Percentiles rank a stretch among this genome's conserved stretches.
phyloP scores from a whole-genome alignment of 2,888 invertebrate species.

The Dicyrtoma fusca region DNA sequence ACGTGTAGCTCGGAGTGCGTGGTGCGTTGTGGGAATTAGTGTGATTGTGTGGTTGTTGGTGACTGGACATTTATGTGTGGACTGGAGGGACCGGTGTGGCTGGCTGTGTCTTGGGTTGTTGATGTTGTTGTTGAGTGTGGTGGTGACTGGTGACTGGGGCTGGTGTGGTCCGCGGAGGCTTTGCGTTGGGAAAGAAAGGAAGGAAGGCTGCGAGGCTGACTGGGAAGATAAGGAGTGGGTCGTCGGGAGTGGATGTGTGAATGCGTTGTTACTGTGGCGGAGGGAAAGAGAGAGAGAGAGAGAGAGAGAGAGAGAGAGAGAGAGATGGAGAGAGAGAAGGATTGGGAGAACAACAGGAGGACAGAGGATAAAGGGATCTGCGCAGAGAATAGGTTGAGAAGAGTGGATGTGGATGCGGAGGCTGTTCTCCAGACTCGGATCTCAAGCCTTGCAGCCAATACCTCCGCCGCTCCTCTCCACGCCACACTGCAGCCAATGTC shows the following conservation, averaged over 20 bases:
- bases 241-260: background rate
- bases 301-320: conserved; percentile 27
- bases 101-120: no score
- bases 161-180: no score
- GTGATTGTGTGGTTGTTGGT: no score
- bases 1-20: no score
- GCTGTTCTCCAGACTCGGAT: conserved; percentile 33
- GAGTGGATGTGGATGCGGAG: conserved; percentile 29
- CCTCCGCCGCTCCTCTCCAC: conserved; percentile 30
- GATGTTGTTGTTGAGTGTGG: background rate
- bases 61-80: no score
- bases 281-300: conserved; percentile 23
- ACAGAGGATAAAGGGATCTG: conserved; percentile 45
- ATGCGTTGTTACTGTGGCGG: conserved; percentile 15
- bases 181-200: background rate
- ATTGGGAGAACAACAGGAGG: conserved; percentile 41
- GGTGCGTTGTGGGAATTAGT: no score
- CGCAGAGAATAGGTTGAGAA: conserved; percentile 42
- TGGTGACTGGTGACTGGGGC: no score
- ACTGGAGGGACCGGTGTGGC: no score
- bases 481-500: conserved; percentile 38
- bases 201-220: no score
- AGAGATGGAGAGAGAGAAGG: conserved; percentile 7
- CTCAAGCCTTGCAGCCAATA: conserved; percentile 34
- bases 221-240: no score